Evolutionary conservation across 2,797 vertebrate species (phyloP).

Genomic region (Mormyrus proboscirostris): DNA sequence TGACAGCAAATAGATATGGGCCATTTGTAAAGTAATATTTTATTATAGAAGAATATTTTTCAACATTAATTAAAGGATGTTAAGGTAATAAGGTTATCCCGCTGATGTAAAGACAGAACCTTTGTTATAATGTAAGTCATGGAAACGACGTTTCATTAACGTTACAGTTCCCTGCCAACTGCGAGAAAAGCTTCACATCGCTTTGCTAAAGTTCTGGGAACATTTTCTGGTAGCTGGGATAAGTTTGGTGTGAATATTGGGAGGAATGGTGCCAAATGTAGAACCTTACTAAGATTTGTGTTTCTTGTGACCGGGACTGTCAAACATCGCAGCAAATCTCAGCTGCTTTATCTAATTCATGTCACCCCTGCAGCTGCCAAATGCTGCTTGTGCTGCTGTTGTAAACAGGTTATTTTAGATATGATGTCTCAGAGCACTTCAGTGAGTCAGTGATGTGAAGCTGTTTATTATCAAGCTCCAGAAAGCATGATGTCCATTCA

Average conservation of each 20-base stretch:
- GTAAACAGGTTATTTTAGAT: background rate
- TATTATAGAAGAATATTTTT: background rate
- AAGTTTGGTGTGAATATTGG: background rate
- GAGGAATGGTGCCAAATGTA: background rate
- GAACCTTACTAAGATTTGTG: background rate
- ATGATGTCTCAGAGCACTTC: background rate
- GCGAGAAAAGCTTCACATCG: background rate
- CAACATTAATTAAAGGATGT: background rate
- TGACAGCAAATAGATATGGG: background rate
- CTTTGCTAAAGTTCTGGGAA: background rate
- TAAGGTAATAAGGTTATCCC: background rate
- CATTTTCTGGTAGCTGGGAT: background rate
- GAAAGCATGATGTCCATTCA: background rate
- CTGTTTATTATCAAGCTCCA: background rate
- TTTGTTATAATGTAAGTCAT: background rate
- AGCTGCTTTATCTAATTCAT: background rate
- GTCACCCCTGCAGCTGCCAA: background rate
- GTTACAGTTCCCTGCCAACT: background rate
- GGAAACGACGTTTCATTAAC: background rate
- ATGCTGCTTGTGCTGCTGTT: background rate
- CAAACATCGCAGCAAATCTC: background rate
- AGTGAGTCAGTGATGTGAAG: background rate
- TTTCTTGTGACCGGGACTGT: background rate
- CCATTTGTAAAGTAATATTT: background rate
- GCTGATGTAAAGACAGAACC: background rate